These are phyloP conservation scores for Nomada fabriciana DNA, from an alignment of 2,888 invertebrate species.

Conservation along the genomic window DNA sequence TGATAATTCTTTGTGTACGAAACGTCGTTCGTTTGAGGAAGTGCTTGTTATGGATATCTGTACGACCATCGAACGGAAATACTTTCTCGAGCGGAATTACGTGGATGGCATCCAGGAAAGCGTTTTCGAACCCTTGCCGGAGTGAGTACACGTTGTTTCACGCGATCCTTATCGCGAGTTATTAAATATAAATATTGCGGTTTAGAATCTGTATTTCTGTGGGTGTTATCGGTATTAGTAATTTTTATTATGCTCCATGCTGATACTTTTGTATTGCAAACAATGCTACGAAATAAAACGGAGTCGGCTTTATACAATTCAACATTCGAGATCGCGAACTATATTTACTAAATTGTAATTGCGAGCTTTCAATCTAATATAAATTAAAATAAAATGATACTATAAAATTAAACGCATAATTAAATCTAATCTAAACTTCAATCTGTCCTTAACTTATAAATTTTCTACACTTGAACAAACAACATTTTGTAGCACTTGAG, in stretches of 20 bases:
- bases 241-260: background rate
- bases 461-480: no score
- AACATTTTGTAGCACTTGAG: no score
- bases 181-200: background rate
- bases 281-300: background rate
- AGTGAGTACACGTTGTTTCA: slow-evolving; percentile 54
- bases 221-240: background rate
- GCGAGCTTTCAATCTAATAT: no score
- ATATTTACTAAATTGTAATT: no score
- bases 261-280: background rate
- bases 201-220: background rate
- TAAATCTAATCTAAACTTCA: no score
- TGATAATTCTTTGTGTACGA: slow-evolving; percentile 19
- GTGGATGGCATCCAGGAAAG: slow-evolving; percentile 49
- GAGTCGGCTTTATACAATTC: background rate
- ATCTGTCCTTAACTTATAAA: no score
- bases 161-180: background rate
- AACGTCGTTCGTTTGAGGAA: slow-evolving; percentile 20
- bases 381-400: no score
- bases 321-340: no score
- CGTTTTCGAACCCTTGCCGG: slow-evolving; percentile 64
- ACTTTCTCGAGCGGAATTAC: slow-evolving; percentile 60
- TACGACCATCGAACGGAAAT: slow-evolving; percentile 33
- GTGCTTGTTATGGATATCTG: slow-evolving; percentile 64
- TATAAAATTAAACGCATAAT: no score